Evolutionary conservation across 2,797 vertebrate species (phyloP), one percentile per base, ranked within the genome.

Genomic region (Hippopotamyrus pictus): DNA sequence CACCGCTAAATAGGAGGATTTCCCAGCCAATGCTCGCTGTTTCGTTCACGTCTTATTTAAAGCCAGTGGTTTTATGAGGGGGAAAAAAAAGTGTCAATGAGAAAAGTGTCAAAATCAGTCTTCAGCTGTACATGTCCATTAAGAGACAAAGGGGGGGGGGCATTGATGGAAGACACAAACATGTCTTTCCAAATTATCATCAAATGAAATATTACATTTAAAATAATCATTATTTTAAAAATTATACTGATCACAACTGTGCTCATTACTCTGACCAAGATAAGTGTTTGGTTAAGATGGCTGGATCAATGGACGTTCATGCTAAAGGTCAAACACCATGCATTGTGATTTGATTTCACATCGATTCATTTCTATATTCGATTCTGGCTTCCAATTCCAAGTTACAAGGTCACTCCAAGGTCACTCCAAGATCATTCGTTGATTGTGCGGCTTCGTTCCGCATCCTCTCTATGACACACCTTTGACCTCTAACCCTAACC

Each of bases 291-390:
- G 17, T 41, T 79, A 9, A 37, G 37, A 46, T n/a, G 19, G 3
- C 5, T 82, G 41, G 41, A 82, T 82, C 37, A 9, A 82, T 22
- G 76, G 41, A 54, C 14, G 22, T 86, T 53, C 22, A 59, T 79
- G 12, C 37, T 44, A 62, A 25, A 48, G 53, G 29, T 54, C 5
- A 82, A 11, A 59, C 11, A 50, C 46, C 69, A 91, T 89, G 85
- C 88, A n/a, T 91, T 91, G 93, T 89, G 90, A 89, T 90, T 89
- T 46, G 89, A 89, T 86, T 83, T 76, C 89, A 62, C 33, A 90
- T 89, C 76, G 54, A 89, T 90, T 91, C 92, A 92, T 92, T 88
- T 89, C 69, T 7, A 46, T 88, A 48, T 25, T 88, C 88, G 50
- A 69, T 76, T 89, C 3, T 62, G 57, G 83, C 29, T 89, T 22